Percentiles rank a stretch among this genome's conserved stretches.
Evolutionary conservation across 2,888 invertebrate genomes (phyloP).

Genomic region (Branchinecta sandiegonensis): DNA sequence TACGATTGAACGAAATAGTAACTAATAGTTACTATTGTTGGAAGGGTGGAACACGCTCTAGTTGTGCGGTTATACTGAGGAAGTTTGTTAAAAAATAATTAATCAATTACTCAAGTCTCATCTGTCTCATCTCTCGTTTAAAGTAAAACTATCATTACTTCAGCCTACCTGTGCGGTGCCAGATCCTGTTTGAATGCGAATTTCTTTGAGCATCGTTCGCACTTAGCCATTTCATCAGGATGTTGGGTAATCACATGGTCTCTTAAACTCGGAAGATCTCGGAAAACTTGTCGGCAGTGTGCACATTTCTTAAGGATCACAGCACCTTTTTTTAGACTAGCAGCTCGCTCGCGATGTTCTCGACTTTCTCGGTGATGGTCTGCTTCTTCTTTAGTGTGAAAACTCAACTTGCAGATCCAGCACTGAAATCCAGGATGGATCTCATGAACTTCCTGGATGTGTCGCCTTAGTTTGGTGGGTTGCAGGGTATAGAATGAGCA

Average conservation of each 20-base stretch:
- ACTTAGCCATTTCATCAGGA: conserved; percentile 43
- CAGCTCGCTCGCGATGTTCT: conserved; percentile 47
- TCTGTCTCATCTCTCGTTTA: no score
- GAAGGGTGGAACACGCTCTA: no score
- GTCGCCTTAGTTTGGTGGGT: neutral
- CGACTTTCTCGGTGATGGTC: conserved; percentile 49
- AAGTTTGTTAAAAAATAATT: no score
- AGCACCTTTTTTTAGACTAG: conserved; percentile 33
- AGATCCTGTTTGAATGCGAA: conserved; percentile 48
- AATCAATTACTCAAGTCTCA: no score
- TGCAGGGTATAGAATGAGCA: neutral
- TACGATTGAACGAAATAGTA: no score
- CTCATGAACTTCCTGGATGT: conserved; percentile 20
- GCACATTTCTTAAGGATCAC: conserved; percentile 43
- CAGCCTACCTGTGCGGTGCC: conserved; percentile 21
- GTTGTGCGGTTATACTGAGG: no score
- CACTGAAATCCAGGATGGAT: conserved; percentile 52
- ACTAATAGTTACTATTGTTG: no score
- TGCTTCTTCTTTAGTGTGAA: conserved; percentile 46
- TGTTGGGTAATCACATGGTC: conserved; percentile 47
- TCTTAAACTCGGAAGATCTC: conserved; percentile 44
- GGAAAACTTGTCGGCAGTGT: conserved; percentile 43
- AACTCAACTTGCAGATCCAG: conserved; percentile 47
- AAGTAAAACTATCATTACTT: no score
- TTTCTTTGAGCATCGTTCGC: conserved; percentile 50